Conservation (phyloP, 2,797 vertebrate genomes). For the Prionace glauca region DNA sequence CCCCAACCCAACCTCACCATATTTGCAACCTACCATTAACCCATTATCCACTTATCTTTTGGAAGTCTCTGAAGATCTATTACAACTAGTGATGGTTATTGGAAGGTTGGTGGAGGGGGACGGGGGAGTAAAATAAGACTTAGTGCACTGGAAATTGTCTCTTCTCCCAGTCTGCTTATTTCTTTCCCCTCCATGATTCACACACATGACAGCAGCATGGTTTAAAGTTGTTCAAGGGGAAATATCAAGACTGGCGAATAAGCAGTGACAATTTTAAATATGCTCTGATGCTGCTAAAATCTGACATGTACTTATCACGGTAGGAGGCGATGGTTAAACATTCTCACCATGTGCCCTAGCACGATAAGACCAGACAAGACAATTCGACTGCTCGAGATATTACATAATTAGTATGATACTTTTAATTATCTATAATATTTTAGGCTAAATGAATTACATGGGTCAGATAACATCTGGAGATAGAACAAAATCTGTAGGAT, state of each 20-base stretch:
- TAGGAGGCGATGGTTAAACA: slow-evolving; percentile 93
- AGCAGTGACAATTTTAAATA: slow-evolving; percentile 94
- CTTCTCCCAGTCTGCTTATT: slow-evolving; percentile 43
- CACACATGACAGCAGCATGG: slow-evolving; percentile 50
- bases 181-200: slow-evolving; percentile 41
- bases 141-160: slow-evolving; percentile 17
- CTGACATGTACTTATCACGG: slow-evolving; percentile 76
- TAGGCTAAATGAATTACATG: slow-evolving; percentile 97
- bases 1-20: too few relatives aligned
- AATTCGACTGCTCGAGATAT: slow-evolving; percentile 99
- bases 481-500: slow-evolving; percentile 82
- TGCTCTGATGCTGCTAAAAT: slow-evolving; percentile 75
- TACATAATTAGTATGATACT: slow-evolving; percentile 99
- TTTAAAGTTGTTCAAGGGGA: slow-evolving; percentile 51
- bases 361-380: slow-evolving; percentile 96
- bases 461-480: slow-evolving; percentile 91
- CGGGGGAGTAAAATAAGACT: too few relatives aligned
- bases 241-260: slow-evolving; percentile 62
- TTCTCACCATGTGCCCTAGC: slow-evolving; percentile 90
- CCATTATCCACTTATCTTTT: slow-evolving; percentile 39
- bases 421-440: slow-evolving; percentile 99
- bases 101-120: not conserved
- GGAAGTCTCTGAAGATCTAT: slow-evolving; percentile 51
- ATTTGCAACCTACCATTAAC: not conserved
- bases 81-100: slow-evolving; percentile 39